phyloP scores from a whole-genome alignment of 2,888 invertebrate genomes.

The Criorhina ranunculi region DNA sequence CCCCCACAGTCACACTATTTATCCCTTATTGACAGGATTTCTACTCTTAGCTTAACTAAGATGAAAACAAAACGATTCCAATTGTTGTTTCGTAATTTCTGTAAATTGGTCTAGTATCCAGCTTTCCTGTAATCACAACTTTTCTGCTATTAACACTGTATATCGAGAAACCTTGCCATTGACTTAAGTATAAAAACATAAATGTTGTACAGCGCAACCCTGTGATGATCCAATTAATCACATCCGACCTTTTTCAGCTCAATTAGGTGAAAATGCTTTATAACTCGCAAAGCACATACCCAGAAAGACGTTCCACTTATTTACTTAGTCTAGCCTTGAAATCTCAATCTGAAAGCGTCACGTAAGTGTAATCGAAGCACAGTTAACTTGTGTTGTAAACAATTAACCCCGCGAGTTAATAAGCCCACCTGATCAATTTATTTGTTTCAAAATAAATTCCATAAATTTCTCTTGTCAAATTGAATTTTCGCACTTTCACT shows the following conservation, averaged over 20 bases:
- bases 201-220: conserved; percentile 2
- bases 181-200: background rate
- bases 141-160: too few species aligned
- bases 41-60: too few species aligned
- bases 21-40: too few species aligned
- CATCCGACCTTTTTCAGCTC: conserved; percentile 35
- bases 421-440: conserved; percentile 30
- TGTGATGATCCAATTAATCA: conserved; percentile 39
- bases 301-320: conserved; percentile 52
- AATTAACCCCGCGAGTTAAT: conserved; percentile 63
- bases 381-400: conserved; percentile 32
- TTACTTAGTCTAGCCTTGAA: conserved; percentile 60
- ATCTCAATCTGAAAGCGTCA: conserved; percentile 58
- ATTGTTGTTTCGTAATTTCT: too few species aligned
- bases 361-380: conserved; percentile 43
- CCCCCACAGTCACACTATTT: too few species aligned
- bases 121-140: too few species aligned
- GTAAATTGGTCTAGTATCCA: too few species aligned
- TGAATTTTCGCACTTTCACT: conserved; percentile 67
- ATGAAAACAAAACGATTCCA: too few species aligned
- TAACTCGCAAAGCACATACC: background rate
- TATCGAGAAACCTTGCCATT: too few species aligned
- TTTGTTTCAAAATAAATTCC: conserved; percentile 24
- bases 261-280: conserved; percentile 45
- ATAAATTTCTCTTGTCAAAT: conserved; percentile 59